Conservation (phyloP, 92 coral and sea anemone species). For the Parazoanthus atlanticus region DNA sequence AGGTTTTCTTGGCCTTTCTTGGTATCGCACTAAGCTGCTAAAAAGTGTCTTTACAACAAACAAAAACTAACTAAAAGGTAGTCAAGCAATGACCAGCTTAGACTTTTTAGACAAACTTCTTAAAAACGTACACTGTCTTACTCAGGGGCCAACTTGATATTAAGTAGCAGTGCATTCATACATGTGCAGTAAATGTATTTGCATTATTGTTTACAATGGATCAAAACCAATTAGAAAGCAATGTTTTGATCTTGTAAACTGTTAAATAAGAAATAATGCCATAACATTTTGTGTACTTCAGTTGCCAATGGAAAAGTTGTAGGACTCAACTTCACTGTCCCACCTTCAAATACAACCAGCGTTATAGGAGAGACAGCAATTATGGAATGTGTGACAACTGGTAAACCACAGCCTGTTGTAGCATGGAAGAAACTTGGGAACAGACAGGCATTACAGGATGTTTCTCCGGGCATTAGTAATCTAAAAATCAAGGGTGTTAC, state of each 20-base stretch:
- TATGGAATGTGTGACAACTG: conserved; percentile 82
- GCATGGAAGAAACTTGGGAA: conserved; percentile 67
- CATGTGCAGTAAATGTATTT: background rate
- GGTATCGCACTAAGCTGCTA: too few relatives aligned
- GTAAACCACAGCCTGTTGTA: conserved; percentile 68
- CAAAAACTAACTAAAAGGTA: too few relatives aligned
- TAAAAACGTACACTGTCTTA: too few relatives aligned
- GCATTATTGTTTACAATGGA: background rate
- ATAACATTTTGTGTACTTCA: background rate
- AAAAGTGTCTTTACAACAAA: too few relatives aligned
- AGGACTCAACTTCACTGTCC: conserved; percentile 38
- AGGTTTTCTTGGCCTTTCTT: too few relatives aligned
- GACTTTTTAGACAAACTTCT: too few relatives aligned
- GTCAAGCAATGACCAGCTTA: too few relatives aligned
- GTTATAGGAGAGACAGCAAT: conserved; percentile 54
- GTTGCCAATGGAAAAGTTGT: conserved; percentile 4
- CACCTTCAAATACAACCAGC: conserved; percentile 65
- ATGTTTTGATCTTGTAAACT: background rate
- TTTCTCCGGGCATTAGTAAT: conserved; percentile 54
- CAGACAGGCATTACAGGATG: conserved; percentile 14
- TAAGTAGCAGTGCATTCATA: too few relatives aligned
- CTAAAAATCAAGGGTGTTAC: conserved; percentile 52
- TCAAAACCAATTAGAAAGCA: background rate
- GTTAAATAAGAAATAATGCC: background rate
- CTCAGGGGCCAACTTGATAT: too few relatives aligned